Evolutionary conservation across 2,888 invertebrate genomes (phyloP).

Genomic region (Clostera curtula): DNA sequence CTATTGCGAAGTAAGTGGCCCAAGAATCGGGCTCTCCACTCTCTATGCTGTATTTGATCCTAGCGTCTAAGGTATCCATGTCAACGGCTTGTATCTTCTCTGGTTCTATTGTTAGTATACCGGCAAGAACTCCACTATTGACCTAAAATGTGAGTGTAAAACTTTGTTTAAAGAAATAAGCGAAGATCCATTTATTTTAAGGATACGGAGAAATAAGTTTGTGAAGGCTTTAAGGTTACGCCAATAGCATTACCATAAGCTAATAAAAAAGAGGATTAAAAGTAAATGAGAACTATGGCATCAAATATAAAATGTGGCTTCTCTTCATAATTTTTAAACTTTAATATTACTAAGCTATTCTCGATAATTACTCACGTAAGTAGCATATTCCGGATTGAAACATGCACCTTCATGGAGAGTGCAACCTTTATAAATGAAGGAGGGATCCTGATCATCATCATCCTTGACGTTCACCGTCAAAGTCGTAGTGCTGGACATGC

Average conservation of each 20-base stretch:
- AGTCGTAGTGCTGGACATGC: slow-evolving; percentile 89
- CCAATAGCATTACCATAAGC: too few species aligned
- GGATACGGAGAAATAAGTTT: too few species aligned
- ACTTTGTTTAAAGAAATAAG: too few species aligned
- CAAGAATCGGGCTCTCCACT: slow-evolving; percentile 87
- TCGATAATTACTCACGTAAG: slow-evolving; percentile 76
- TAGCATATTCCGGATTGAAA: slow-evolving; percentile 90
- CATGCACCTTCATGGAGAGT: slow-evolving; percentile 87
- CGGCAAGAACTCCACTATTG: slow-evolving; percentile 87
- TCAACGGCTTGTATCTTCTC: slow-evolving; percentile 94
- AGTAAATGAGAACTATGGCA: background rate
- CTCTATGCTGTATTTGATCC: slow-evolving; percentile 87
- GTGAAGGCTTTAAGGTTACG: too few species aligned
- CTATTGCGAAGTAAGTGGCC: slow-evolving; percentile 87
- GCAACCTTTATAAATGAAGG: slow-evolving; percentile 92
- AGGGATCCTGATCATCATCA: slow-evolving; percentile 93
- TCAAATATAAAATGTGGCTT: background rate
- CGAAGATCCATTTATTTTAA: too few species aligned
- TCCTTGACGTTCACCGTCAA: slow-evolving; percentile 89
- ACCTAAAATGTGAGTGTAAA: slow-evolving; percentile 67
- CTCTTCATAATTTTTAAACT: background rate
- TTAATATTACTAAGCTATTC: background rate
- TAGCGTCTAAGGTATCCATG: slow-evolving; percentile 90
- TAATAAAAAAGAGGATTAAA: background rate
- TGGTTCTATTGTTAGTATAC: slow-evolving; percentile 87